Conservation (phyloP, 2,888 invertebrate genomes). For the Eilema griseolum region DNA sequence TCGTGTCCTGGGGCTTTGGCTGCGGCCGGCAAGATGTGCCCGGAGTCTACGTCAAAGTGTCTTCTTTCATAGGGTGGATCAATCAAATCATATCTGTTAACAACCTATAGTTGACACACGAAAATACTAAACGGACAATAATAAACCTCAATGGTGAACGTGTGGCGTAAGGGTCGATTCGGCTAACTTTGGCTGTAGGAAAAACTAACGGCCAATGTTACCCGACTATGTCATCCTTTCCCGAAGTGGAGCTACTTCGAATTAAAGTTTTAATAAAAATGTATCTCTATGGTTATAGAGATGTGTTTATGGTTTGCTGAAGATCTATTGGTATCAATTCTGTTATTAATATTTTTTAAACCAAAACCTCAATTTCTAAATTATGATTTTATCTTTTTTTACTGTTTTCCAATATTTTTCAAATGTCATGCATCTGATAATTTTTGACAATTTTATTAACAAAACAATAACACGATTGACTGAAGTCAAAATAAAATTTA, state of each 20-base stretch:
- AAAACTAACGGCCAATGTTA: slow-evolving; percentile 5
- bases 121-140: slow-evolving; percentile 23
- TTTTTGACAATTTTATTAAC: too few relatives aligned
- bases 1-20: slow-evolving; percentile 98
- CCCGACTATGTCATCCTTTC: slow-evolving; percentile 2
- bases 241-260: background rate
- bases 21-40: slow-evolving; percentile 97
- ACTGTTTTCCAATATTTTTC: too few relatives aligned
- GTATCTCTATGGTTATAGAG: slow-evolving; percentile 3
- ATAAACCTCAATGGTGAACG: slow-evolving; percentile 13
- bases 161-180: slow-evolving; percentile 6
- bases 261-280: background rate
- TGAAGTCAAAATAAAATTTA: too few relatives aligned
- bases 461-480: too few relatives aligned
- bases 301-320: slow-evolving; percentile 3
- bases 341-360: too few relatives aligned
- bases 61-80: slow-evolving; percentile 98
- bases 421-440: too few relatives aligned
- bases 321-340: background rate
- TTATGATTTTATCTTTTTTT: too few relatives aligned
- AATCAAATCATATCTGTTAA: slow-evolving; percentile 98
- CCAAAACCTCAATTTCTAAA: too few relatives aligned
- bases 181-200: slow-evolving; percentile 5
- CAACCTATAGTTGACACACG: slow-evolving; percentile 88
- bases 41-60: slow-evolving; percentile 98